Conservation (phyloP, 1,140 invertebrate species). For the Drosophila willistoni region DNA sequence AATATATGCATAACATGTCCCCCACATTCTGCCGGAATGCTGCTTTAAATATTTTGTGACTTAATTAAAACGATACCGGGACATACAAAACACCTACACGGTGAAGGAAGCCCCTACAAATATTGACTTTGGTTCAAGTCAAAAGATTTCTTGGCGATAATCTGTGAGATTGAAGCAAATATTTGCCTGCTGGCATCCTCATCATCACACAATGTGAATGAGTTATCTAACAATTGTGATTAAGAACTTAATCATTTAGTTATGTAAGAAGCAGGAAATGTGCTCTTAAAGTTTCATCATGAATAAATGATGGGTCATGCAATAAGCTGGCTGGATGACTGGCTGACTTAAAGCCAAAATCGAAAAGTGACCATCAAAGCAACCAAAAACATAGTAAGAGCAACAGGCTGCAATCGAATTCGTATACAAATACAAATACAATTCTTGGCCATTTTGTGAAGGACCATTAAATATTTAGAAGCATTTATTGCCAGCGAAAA, state of each 20-base stretch:
- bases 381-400: slow-evolving; percentile 12
- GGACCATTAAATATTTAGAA: slow-evolving; percentile 64
- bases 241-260: slow-evolving; percentile 57
- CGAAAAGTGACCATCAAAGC: slow-evolving; percentile 10
- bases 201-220: neutral
- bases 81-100: slow-evolving; percentile 17
- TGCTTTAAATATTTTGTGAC: slow-evolving; percentile 44
- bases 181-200: slow-evolving; percentile 26
- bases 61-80: slow-evolving; percentile 45
- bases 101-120: slow-evolving; percentile 42
- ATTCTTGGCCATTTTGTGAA: slow-evolving; percentile 7
- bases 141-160: slow-evolving; percentile 36
- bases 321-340: slow-evolving; percentile 15
- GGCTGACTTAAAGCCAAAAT: neutral
- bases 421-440: slow-evolving; percentile 25
- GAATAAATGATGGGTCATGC: slow-evolving; percentile 56
- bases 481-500: slow-evolving; percentile 42
- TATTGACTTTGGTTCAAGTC: slow-evolving; percentile 54
- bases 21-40: slow-evolving; percentile 30
- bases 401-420: slow-evolving; percentile 50
- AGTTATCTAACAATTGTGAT: neutral
- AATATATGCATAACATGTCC: slow-evolving; percentile 50
- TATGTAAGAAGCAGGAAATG: slow-evolving; percentile 42
- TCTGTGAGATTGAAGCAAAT: slow-evolving; percentile 46
- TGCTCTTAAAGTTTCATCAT: slow-evolving; percentile 33